A percentile compares a stretch with the other conserved stretches of the same genome.
Evolutionary conservation across 1,140 invertebrate genomes (phyloP).

Genomic region (Drosophila sechellia): DNA sequence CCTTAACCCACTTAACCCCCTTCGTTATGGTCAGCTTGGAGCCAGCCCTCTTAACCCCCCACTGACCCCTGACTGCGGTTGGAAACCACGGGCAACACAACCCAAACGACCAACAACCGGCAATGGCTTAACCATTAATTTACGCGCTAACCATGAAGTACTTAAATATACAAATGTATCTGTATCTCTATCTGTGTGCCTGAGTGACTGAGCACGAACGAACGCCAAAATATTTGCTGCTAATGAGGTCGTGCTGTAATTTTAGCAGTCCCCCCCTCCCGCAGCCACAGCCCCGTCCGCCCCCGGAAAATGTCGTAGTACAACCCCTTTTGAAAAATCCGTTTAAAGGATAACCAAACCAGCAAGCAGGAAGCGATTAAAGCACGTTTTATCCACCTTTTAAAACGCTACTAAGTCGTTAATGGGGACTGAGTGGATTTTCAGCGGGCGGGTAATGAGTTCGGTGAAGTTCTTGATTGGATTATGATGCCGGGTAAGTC

Average conservation of each 20-base stretch:
- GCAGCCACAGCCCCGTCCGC: too few species aligned
- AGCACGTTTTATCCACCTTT: constrained; percentile 23
- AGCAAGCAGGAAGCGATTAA: constrained; percentile 32
- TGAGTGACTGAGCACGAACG: constrained; percentile 44
- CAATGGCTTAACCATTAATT: constrained; percentile 76
- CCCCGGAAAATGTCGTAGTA: not conserved
- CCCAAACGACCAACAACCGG: constrained; percentile 38
- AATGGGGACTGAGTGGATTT: constrained; percentile 45
- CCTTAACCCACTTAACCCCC: constrained; percentile 8
- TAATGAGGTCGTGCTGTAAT: constrained; percentile 69
- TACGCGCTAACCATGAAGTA: constrained; percentile 79
- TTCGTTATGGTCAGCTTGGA: constrained; percentile 24
- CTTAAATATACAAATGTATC: constrained; percentile 77
- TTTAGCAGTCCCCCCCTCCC: constrained; percentile 15
- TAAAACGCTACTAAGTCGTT: constrained; percentile 55
- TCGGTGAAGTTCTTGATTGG: constrained; percentile 45
- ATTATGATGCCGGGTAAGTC: constrained; percentile 21
- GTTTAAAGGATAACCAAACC: constrained; percentile 30
- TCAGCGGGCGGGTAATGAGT: constrained; percentile 32
- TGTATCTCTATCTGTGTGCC: constrained; percentile 46
- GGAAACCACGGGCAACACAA: constrained; percentile 42
- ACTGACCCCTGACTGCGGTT: constrained; percentile 13
- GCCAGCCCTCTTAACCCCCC: not conserved
- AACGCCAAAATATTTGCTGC: constrained; percentile 70
- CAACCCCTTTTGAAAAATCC: constrained; percentile 20